A percentile compares a stretch with the other conserved stretches of the same genome.
phyloP scores from a whole-genome alignment of 1,140 invertebrate genomes.

The Ladona fulva region DNA sequence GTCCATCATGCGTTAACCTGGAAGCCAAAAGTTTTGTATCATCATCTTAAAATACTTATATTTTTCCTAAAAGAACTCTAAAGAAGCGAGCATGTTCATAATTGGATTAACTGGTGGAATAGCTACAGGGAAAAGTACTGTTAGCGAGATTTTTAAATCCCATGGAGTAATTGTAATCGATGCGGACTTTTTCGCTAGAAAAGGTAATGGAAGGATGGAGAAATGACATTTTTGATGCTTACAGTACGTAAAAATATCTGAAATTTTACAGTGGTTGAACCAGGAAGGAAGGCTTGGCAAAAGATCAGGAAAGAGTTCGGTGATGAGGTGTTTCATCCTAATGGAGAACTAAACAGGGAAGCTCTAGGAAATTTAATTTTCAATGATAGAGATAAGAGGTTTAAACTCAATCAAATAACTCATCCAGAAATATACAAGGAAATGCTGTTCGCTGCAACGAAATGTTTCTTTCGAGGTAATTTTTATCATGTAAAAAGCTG shows the following conservation, averaged over 20 bases:
- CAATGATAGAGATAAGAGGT: constrained; percentile 56
- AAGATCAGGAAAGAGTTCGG: constrained; percentile 67
- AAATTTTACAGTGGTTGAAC: constrained; percentile 62
- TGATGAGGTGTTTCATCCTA: constrained; percentile 52
- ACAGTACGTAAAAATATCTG: neutral
- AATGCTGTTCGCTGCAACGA: constrained; percentile 60
- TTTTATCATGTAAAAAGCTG: neutral
- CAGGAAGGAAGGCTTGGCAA: constrained; percentile 63
- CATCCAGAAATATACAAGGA: constrained; percentile 69
- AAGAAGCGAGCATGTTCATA: constrained; percentile 59
- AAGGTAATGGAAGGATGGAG: constrained; percentile 49
- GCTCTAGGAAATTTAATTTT: constrained; percentile 66
- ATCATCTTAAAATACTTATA: too few species aligned
- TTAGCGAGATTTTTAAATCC: constrained; percentile 59
- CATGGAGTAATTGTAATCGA: constrained; percentile 71
- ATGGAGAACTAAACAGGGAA: constrained; percentile 58
- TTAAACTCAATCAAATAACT: constrained; percentile 66
- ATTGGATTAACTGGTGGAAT: constrained; percentile 79
- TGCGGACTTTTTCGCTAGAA: constrained; percentile 71
- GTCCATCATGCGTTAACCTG: too few species aligned
- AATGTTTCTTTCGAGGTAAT: constrained; percentile 54
- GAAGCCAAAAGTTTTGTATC: too few species aligned
- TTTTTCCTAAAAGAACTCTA: too few species aligned
- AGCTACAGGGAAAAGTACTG: constrained; percentile 76
- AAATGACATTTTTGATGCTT: neutral